Evolutionary conservation across 2,797 vertebrate genomes (phyloP).

Genomic region (Leptoclinus maculatus): DNA sequence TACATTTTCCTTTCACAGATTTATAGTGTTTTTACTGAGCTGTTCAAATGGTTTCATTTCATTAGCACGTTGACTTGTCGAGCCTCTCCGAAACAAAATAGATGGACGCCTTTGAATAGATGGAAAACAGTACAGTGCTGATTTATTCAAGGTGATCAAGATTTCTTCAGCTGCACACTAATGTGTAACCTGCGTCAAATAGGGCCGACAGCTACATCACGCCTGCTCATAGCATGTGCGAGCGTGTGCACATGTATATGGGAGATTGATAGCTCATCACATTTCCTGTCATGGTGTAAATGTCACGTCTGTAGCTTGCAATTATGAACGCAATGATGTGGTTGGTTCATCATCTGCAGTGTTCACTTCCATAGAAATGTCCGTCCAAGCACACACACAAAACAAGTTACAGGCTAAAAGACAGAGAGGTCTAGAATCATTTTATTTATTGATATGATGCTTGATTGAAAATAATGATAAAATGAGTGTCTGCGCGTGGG

Average conservation of each 20-base stretch:
- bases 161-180: conserved; percentile 45
- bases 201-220: conserved; percentile 51
- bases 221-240: conserved; percentile 50
- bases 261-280: conserved; percentile 74
- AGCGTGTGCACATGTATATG: conserved; percentile 38
- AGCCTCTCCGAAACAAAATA: conserved; percentile 35
- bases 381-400: conserved; percentile 2
- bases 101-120: conserved; percentile 20
- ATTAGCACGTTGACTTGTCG: conserved; percentile 42
- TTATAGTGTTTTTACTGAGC: conserved; percentile 33
- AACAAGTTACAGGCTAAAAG: not conserved
- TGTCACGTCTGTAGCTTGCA: conserved; percentile 65
- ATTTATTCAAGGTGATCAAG: conserved; percentile 61
- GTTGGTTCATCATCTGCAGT: conserved; percentile 61
- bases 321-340: conserved; percentile 64
- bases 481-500: not conserved
- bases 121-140: conserved; percentile 10
- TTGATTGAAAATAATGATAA: not conserved
- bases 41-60: conserved; percentile 41
- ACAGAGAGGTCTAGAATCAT: conserved; percentile 1
- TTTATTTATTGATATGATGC: not conserved
- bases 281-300: conserved; percentile 72
- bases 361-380: conserved; percentile 52
- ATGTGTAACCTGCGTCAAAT: conserved; percentile 51
- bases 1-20: conserved; percentile 31